Percentiles rank a stretch among this genome's conserved stretches.
Evolutionary conservation across 2,113 vertebrate species (phyloP).

Genomic region (Corythoichthys intestinalis): DNA sequence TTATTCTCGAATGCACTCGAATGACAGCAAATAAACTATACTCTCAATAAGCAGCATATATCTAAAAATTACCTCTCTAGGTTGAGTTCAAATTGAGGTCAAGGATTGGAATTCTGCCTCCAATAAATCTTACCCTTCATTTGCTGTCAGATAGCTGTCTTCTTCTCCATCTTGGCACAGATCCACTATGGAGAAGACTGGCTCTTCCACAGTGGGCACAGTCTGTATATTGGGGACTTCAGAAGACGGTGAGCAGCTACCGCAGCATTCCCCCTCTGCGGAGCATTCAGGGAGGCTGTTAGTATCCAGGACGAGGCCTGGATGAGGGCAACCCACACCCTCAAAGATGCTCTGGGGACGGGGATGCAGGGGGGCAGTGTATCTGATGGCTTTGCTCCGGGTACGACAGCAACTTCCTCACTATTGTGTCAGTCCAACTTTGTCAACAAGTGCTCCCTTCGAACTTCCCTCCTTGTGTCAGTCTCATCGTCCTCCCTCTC

Average conservation of each 20-base stretch:
- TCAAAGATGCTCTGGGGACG: constrained; percentile 15
- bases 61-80: not conserved
- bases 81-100: not conserved
- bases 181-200: constrained; percentile 47
- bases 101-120: not conserved
- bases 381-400: constrained; percentile 4
- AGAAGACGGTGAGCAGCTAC: constrained; percentile 44
- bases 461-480: constrained; percentile 42
- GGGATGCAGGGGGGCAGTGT: not conserved
- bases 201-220: constrained; percentile 35
- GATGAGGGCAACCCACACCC: constrained; percentile 9
- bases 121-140: constrained; percentile 61
- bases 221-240: constrained; percentile 28
- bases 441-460: constrained; percentile 9
- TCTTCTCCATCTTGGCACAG: constrained; percentile 54
- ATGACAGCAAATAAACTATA: not conserved
- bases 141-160: constrained; percentile 40
- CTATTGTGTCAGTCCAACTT: constrained; percentile 9
- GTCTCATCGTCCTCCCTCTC: constrained; percentile 37
- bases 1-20: not conserved
- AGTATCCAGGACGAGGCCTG: constrained; percentile 66
- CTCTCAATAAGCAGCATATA: not conserved
- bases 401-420: constrained; percentile 13
- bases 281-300: constrained; percentile 51
- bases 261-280: constrained; percentile 60